Evolutionary conservation across 2,113 vertebrate genomes (phyloP).

Genomic region (Coturnix japonica): DNA sequence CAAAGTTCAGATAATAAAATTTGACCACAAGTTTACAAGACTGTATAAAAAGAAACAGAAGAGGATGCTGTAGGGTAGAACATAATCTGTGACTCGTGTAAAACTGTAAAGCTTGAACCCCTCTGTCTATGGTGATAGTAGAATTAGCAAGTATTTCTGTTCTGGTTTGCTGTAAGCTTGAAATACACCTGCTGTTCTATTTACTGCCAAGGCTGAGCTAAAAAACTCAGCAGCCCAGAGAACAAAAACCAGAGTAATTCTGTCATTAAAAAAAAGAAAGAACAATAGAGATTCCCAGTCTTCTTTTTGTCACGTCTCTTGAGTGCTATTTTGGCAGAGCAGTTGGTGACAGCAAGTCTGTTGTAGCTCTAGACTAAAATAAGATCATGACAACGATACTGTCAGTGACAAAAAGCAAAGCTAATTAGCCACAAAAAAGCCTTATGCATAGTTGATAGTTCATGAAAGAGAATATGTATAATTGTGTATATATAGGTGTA

Average conservation of each 20-base stretch:
- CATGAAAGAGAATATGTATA: not conserved
- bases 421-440: not conserved
- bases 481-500: not conserved
- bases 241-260: not conserved
- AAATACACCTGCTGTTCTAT: not conserved
- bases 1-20: not conserved
- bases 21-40: not conserved
- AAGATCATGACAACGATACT: not conserved
- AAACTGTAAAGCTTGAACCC: not conserved
- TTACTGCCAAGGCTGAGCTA: not conserved
- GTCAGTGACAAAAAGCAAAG: not conserved
- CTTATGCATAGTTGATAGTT: not conserved
- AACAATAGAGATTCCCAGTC: accelerated
- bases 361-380: not conserved
- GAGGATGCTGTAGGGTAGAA: not conserved
- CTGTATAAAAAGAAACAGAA: not conserved
- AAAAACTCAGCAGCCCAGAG: not conserved
- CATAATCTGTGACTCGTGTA: not conserved
- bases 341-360: not conserved
- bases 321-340: not conserved
- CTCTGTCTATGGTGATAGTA: not conserved
- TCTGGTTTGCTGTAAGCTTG: not conserved
- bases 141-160: not conserved
- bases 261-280: not conserved
- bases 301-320: not conserved